A percentile compares a stretch with the other conserved stretches of the same genome.
Conservation (phyloP, 2,888 invertebrate genomes). For the Himalopsyche tibetana region DNA sequence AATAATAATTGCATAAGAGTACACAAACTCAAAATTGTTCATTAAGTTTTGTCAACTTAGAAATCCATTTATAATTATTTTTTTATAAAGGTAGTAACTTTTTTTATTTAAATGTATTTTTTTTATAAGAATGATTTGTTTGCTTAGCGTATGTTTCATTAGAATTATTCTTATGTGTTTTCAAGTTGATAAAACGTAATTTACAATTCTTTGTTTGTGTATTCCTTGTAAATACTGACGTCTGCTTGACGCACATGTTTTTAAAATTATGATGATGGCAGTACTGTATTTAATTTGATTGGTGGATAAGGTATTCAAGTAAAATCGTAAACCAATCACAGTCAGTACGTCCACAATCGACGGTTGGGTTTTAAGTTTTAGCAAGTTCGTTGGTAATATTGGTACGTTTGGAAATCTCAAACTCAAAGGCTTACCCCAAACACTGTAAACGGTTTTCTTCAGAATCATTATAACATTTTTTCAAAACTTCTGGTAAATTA, state of each 20-base stretch:
- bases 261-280: conserved; percentile 6
- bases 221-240: neutral
- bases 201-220: neutral
- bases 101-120: too few relatives aligned
- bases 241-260: neutral
- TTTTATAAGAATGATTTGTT: too few relatives aligned
- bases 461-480: neutral
- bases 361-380: neutral
- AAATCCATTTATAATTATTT: too few relatives aligned
- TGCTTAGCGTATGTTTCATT: too few relatives aligned
- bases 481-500: neutral
- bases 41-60: too few relatives aligned
- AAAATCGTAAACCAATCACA: neutral
- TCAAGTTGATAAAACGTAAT: too few relatives aligned
- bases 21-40: too few relatives aligned
- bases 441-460: conserved; percentile 28
- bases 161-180: too few relatives aligned
- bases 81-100: too few relatives aligned
- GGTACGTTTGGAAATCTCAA: conserved; percentile 19
- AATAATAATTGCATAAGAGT: too few relatives aligned
- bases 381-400: neutral
- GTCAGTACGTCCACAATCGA: neutral
- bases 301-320: neutral
- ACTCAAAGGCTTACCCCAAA: neutral
- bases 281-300: neutral